phyloP scores from a whole-genome alignment of 2,797 vertebrate species.

The Enteromius argenteus region DNA sequence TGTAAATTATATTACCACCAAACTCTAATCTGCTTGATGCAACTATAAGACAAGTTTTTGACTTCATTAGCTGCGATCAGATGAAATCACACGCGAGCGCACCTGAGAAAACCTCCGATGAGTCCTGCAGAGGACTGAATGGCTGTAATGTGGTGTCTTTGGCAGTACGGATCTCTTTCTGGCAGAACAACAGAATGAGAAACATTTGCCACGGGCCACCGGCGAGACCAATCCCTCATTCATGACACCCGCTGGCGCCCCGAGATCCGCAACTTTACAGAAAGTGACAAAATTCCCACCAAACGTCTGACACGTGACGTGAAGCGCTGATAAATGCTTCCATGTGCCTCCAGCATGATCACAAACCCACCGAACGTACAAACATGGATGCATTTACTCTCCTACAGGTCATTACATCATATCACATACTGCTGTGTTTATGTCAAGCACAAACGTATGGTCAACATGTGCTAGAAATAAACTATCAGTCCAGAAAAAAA shows the following conservation, averaged over 20 bases:
- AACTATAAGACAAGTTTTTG: background rate
- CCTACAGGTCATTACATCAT: background rate
- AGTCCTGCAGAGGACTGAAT: background rate
- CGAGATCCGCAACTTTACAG: background rate
- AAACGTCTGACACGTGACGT: background rate
- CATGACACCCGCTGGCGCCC: background rate
- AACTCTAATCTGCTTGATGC: background rate
- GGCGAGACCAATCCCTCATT: slow-evolving; percentile 10
- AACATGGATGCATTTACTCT: background rate
- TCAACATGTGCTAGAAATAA: background rate
- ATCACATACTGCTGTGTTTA: background rate
- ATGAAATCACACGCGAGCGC: background rate
- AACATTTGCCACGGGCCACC: background rate
- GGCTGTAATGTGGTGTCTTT: background rate
- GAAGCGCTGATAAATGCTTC: slow-evolving; percentile 15
- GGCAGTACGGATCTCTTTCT: background rate
- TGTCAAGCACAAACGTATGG: background rate
- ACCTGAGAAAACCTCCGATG: background rate
- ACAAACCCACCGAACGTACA: background rate
- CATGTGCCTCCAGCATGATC: background rate
- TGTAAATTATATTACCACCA: background rate
- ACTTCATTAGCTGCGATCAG: background rate
- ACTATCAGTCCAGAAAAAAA: background rate
- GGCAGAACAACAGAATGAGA: background rate
- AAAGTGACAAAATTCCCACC: slow-evolving; percentile 8